A percentile compares a stretch with the other conserved stretches of the same genome.
Evolutionary conservation across 2,797 vertebrate genomes (phyloP).

Genomic region (Aldrovandia affinis): DNA sequence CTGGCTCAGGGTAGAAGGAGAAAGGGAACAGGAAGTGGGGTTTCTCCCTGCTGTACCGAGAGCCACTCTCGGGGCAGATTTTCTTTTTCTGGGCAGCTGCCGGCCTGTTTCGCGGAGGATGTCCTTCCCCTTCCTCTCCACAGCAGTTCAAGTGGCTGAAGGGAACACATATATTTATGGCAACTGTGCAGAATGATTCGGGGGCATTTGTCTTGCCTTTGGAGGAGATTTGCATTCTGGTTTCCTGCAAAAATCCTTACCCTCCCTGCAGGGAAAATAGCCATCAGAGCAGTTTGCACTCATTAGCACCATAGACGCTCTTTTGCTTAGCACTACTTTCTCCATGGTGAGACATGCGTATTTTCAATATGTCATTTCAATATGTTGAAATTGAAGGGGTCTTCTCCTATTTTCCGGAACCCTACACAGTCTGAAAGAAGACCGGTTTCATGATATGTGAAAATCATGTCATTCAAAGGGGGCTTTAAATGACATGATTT

Average conservation of each 20-base stretch:
- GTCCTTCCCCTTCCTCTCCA: constrained; percentile 29
- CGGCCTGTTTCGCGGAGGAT: constrained; percentile 21
- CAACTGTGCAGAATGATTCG: not conserved
- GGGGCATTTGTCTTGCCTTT: not conserved
- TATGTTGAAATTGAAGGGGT: no score
- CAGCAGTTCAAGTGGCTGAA: constrained; percentile 17
- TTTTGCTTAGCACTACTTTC: not conserved
- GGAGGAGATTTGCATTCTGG: not conserved
- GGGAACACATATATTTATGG: constrained; percentile 23
- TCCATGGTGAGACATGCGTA: no score
- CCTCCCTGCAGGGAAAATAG: not conserved
- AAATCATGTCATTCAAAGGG: no score
- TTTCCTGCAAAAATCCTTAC: constrained; percentile 5
- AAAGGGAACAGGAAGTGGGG: not conserved
- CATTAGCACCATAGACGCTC: not conserved
- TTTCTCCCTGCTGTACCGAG: not conserved
- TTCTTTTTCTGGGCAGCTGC: not conserved
- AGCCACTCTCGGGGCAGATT: not conserved
- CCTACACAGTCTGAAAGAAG: no score
- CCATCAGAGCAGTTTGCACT: not conserved
- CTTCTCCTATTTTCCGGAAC: no score
- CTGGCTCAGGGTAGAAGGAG: not conserved
- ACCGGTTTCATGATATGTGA: no score
- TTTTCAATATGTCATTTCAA: no score
- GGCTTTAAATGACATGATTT: no score